phyloP scores from a whole-genome alignment of 1,140 invertebrate genomes.

The Schlechtendalia chinensis region DNA sequence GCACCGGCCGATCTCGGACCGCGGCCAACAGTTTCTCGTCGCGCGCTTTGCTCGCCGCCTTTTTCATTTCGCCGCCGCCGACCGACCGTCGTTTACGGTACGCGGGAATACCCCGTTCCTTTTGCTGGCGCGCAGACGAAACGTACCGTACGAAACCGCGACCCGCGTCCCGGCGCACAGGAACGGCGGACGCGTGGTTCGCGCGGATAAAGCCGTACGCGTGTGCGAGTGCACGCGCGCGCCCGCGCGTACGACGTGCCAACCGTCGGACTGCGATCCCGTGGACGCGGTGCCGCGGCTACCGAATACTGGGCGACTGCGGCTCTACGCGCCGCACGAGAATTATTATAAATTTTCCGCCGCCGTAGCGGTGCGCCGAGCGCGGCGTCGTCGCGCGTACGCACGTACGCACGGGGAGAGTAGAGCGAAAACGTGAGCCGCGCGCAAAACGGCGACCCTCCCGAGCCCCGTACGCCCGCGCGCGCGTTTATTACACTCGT shows the following conservation, averaged over 20 bases:
- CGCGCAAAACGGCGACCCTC: neutral
- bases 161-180: no score
- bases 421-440: neutral
- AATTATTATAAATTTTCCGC: slow-evolving; percentile 4
- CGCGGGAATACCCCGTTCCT: neutral
- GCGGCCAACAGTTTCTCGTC: slow-evolving; percentile 48
- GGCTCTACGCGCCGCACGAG: neutral
- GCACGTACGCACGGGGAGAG: neutral
- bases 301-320: neutral
- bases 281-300: neutral
- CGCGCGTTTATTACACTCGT: neutral
- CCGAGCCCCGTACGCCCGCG: neutral
- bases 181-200: no score
- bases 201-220: no score
- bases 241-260: neutral
- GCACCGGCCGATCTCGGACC: slow-evolving; percentile 36
- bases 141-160: neutral
- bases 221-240: neutral
- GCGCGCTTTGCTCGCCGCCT: slow-evolving; percentile 37
- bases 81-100: neutral
- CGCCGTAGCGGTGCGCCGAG: slow-evolving; percentile 3
- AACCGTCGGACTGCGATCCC: neutral
- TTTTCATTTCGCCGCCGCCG: slow-evolving; percentile 4
- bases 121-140: neutral
- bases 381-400: neutral